Conservation (phyloP, 2,888 invertebrate species). For the Agelastica alni region DNA sequence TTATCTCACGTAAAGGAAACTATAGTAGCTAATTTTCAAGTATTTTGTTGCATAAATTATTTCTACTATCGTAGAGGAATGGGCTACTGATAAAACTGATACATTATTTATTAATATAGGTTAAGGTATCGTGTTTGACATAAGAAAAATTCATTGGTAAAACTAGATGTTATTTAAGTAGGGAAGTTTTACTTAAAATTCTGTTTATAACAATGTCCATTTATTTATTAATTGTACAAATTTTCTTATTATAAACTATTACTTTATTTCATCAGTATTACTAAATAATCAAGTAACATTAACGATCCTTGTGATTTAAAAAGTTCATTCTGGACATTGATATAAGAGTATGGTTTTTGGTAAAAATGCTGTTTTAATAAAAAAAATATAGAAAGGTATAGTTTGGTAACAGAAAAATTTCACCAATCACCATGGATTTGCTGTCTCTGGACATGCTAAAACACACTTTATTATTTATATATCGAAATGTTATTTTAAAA, state of each 20-base stretch:
- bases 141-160: conserved; percentile 52
- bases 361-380: conserved; percentile 38
- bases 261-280: conserved; percentile 35
- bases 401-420: conserved; percentile 45
- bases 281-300: conserved; percentile 21
- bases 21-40: too few species aligned
- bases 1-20: too few species aligned
- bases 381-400: conserved; percentile 46
- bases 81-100: conserved; percentile 34
- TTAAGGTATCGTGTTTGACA: conserved; percentile 55
- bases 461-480: conserved; percentile 53
- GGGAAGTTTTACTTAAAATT: conserved; percentile 47
- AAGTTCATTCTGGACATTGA: conserved; percentile 33
- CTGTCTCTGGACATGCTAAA: conserved; percentile 40
- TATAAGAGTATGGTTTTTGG: conserved; percentile 38
- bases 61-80: conserved; percentile 8
- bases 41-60: too few species aligned
- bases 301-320: conserved; percentile 15
- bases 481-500: conserved; percentile 55
- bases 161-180: conserved; percentile 54
- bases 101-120: conserved; percentile 37
- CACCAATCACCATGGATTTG: conserved; percentile 42
- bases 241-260: conserved; percentile 16
- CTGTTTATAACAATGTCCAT: conserved; percentile 46
- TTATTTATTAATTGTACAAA: conserved; percentile 23